Evolutionary conservation across 1,140 invertebrate species (phyloP), one percentile per base, ranked within the genome.

Genomic region (Drosophila sp.): DNA sequence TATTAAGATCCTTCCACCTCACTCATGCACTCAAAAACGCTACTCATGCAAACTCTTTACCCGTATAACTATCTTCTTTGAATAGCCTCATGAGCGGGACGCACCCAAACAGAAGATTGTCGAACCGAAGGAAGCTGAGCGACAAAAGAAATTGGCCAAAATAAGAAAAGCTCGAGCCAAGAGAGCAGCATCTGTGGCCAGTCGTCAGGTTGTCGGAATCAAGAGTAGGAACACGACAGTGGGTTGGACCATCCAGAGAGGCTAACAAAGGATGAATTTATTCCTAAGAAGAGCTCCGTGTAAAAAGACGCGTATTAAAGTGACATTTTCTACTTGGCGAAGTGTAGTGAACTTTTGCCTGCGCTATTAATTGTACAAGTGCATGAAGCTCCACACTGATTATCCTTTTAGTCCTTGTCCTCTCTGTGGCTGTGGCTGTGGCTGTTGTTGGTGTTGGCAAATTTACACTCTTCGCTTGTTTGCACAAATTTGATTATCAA

Each of bases 401-500:
- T 79, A 50, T 79, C 54, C 58, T 50, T 50, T 55, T 66, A 50
- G 29, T 60, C 54, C 55, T 62, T 61, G 55, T 61, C 63, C 66
- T 75, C 25, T 41, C 55, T 74, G 55, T 27, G 61, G 66, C 40
- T 8, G 29, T 0, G 25, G 61, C 25, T 47, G 58, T 57, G 66
- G 55, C 47, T 66, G 68, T 17, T 58, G 40, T 27, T 44, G 58
- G 63, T 68, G 55, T 64, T 66, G 66, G 75, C 63, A 74, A 75
- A 73, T 76, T 80, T 77, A 68, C 72, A 64, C 72, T 65, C 56
- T 62, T 62, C 68, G 71, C 75, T 84, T 85, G 85, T 85, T 85
- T 90, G 85, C 76, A 69, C 86, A 90, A 90, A 90, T 90, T 90
- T 83, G 86, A 90, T 90, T 90, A 90, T 90, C 86, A 83, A 78